A percentile compares a stretch with the other conserved stretches of the same genome.
These are phyloP conservation scores for Tuberolachnus salignus DNA, from an alignment of 2,888 invertebrate species.

Conservation along the genomic window DNA sequence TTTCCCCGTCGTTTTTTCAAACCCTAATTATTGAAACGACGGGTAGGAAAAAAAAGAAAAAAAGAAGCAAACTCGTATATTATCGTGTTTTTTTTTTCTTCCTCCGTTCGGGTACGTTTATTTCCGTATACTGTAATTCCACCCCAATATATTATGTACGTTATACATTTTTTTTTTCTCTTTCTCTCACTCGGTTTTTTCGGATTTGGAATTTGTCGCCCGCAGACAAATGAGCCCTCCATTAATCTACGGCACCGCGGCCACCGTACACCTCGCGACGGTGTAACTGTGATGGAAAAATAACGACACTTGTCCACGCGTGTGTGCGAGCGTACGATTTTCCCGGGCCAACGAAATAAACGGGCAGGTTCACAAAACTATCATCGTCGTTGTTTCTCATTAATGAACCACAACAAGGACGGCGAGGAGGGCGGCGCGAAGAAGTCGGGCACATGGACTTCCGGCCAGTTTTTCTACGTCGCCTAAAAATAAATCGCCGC, in stretches of 20 bases:
- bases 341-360: neutral
- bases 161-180: neutral
- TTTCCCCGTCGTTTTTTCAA: neutral
- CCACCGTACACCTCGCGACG: neutral
- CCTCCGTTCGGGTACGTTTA: neutral
- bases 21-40: neutral
- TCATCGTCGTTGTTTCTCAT: conserved; percentile 48
- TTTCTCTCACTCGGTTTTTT: neutral
- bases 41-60: neutral
- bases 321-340: neutral
- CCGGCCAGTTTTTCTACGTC: conserved; percentile 49
- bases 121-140: conserved; percentile 6
- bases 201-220: neutral
- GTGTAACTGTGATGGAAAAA: neutral
- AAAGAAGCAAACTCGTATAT: neutral
- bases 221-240: conserved; percentile 29
- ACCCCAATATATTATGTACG: neutral
- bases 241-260: neutral
- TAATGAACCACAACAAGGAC: conserved; percentile 11
- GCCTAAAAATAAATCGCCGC: conserved; percentile 43
- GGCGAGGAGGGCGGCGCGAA: neutral
- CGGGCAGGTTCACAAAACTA: conserved; percentile 44
- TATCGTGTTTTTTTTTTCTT: neutral
- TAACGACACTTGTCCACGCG: neutral
- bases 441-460: conserved; percentile 15